phyloP scores from a whole-genome alignment of 2,888 invertebrate species.

The Calephelis perditalis region DNA sequence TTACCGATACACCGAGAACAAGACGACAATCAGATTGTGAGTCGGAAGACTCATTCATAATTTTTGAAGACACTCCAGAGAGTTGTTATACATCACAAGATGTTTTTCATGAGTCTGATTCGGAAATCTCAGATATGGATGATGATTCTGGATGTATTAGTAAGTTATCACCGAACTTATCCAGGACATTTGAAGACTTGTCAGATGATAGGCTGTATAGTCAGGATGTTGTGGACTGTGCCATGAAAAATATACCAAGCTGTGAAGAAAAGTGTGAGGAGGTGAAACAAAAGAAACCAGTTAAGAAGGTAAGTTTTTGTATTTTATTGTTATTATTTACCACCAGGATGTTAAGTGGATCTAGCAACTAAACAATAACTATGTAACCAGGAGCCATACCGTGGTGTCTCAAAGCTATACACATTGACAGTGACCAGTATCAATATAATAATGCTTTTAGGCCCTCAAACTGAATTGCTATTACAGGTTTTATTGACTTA shows the following conservation, averaged over 20 bases:
- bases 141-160: constrained; percentile 28
- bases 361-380: no score
- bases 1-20: constrained; percentile 43
- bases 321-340: not conserved
- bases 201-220: constrained; percentile 58
- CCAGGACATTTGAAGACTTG: constrained; percentile 56
- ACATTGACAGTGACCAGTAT: no score
- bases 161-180: constrained; percentile 34
- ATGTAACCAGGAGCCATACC: no score
- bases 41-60: constrained; percentile 79
- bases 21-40: constrained; percentile 68
- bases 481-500: no score
- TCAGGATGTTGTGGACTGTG: constrained; percentile 61
- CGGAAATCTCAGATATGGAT: constrained; percentile 30
- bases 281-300: not conserved
- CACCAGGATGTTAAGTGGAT: no score
- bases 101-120: constrained; percentile 48
- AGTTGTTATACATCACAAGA: constrained; percentile 61
- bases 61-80: constrained; percentile 65
- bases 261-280: constrained; percentile 19
- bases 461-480: no score
- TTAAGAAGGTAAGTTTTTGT: constrained; percentile 11
- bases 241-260: constrained; percentile 31
- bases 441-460: no score
- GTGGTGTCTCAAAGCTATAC: no score